Evolutionary conservation across 2,797 vertebrate genomes (phyloP).

Genomic region (Peromyscus nudipes): DNA sequence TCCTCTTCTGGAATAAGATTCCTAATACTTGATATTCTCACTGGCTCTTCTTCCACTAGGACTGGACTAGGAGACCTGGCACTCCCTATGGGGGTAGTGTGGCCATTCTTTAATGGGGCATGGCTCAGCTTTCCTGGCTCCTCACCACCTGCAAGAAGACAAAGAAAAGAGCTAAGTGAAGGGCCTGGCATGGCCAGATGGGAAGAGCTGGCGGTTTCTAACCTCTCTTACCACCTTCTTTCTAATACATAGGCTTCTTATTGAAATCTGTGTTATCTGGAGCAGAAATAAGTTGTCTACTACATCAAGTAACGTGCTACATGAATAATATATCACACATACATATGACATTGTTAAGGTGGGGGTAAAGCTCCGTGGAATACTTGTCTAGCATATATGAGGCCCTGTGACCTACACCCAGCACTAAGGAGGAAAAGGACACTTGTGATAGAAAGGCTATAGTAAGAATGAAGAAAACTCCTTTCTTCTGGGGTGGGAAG

Average conservation of each 20-base stretch:
- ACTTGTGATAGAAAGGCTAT: not conserved
- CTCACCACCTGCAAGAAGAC: conserved; percentile 87
- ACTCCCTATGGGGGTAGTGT: conserved; percentile 92
- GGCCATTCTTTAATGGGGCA: conserved; percentile 94
- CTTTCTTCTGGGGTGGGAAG: not conserved
- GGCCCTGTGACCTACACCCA: not conserved
- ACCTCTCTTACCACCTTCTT: not conserved
- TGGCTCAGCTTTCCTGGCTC: conserved; percentile 90
- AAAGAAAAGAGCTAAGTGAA: conserved; percentile 43
- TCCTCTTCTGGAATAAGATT: conserved; percentile 89
- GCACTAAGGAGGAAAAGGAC: not conserved
- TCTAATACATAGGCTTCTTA: not conserved
- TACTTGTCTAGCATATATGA: too few relatives aligned
- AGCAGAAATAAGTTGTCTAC: not conserved
- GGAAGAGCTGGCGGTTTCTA: not conserved
- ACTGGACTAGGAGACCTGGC: conserved; percentile 63
- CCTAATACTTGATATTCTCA: conserved; percentile 84
- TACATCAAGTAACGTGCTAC: conserved; percentile 6
- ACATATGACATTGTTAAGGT: not conserved
- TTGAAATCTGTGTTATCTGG: not conserved
- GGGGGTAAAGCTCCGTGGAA: not conserved
- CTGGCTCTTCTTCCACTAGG: conserved; percentile 89
- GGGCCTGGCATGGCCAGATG: not conserved
- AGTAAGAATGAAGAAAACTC: conserved; percentile 26
- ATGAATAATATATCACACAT: conserved; percentile 9